Evolutionary conservation across 2,888 invertebrate species (phyloP).

Genomic region (Platypus cylindrus): DNA sequence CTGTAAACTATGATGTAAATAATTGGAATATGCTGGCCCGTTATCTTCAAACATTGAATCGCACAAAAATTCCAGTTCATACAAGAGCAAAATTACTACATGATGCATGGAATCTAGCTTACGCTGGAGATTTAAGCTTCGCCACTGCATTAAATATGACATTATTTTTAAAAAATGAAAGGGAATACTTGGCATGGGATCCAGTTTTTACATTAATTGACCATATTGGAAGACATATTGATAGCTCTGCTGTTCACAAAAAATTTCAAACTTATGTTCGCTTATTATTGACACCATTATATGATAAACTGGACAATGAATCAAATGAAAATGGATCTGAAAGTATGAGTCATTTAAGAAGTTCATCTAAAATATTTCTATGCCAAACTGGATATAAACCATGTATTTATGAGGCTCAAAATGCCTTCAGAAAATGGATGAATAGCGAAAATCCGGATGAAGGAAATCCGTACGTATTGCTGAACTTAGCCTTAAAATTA

Average conservation of each 20-base stretch:
- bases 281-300: conserved; percentile 55
- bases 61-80: conserved; percentile 50
- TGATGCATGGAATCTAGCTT: conserved; percentile 67
- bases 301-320: conserved; percentile 50
- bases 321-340: conserved; percentile 46
- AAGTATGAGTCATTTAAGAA: conserved; percentile 54
- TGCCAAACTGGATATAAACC: conserved; percentile 65
- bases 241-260: conserved; percentile 48
- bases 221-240: conserved; percentile 63
- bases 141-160: conserved; percentile 69
- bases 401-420: conserved; percentile 63
- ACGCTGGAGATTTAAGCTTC: conserved; percentile 60
- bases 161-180: conserved; percentile 57
- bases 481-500: too few species aligned
- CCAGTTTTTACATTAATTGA: conserved; percentile 74
- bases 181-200: conserved; percentile 68
- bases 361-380: conserved; percentile 56
- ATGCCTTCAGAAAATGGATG: conserved; percentile 65
- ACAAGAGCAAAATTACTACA: conserved; percentile 64
- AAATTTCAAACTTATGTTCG: conserved; percentile 68
- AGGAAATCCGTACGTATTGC: conserved; percentile 70
- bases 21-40: conserved; percentile 66
- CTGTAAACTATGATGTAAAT: conserved; percentile 65
- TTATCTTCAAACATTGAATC: conserved; percentile 45
- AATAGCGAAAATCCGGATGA: conserved; percentile 58